Base-by-base conservation (phyloP, 2,888 invertebrate species). In the Philonicus albiceps region DNA sequence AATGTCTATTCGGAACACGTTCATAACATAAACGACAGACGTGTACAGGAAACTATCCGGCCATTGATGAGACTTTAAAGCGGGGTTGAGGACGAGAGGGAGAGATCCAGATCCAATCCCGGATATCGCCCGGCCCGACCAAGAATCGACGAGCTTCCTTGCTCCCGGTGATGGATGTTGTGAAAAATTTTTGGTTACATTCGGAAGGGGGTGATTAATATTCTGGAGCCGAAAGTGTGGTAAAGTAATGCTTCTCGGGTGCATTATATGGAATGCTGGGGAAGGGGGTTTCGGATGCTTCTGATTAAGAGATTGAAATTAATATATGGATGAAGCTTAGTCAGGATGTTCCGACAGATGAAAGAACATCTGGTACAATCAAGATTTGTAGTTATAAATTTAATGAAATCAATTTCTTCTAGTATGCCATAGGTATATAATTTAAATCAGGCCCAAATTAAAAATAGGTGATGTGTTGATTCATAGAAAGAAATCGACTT, bases 1-100 rank as follows among this genome's bases (percentile, higher is more conserved):
- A 84, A 85, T 85, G 74, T 85, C 73, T 85, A 85, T 85, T 85
- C 75, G 34, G 49, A 53, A 74, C 85, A 85, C 85, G 85, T 85
- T 75, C 85, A 85, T 75, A 85, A 75, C 74, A 85, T 49, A 74
- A 85, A 64, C 64, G 81, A 83, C 81, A 83, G 81, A 83, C 81
- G 81, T 83, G 81, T 64, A 19, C 64, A 19, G 22, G 31, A 83
- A 83, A 83, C 81, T 83, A 83, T 55, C 81, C 64, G 5, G 80
- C 34, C 43, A 53, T 80, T 83, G 81, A 83, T 83, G 64, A 83
- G 81, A 83, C 81, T 83, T 83, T 55, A 83, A 83, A 55, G 81
- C 19, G 16, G 37, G 34, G 8, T 22, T 27, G 76, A 5, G 22
- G 13, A n/a, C n/a, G n/a, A 37, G 16, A 11, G 40, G 43, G 76